Base-by-base conservation (phyloP, 2,888 invertebrate genomes). In the Noctua fimbriata region DNA sequence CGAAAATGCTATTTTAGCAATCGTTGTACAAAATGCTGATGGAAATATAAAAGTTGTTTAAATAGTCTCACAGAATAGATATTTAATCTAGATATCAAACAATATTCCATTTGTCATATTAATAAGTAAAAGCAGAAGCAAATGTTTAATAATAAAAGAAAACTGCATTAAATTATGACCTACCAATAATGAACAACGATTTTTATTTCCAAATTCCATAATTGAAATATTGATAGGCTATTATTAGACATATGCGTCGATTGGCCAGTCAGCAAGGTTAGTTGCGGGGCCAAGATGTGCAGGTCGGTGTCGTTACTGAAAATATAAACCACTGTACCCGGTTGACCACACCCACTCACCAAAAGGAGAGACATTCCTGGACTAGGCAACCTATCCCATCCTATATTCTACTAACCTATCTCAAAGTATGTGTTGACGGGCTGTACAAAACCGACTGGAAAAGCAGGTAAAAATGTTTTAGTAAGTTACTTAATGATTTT, bases 101-200 rank as follows among this genome's bases (percentile, higher is more conserved):
- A 96, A 96, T 97, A 97, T 97, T 97, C 97, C 97, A 97, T 96
- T 89, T 96, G 96, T 96, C 96, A 96, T 97, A 96, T 96, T 93
- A 96, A 95, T 96, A 97, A 96, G 95, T 95, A 94, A 96, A 95
- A 94, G 95, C 96, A 95, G 94, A 96, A 94, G 94, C 94, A 95
- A 96, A 96, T 95, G 95, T 96, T 96, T 95, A 95, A 94, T 94
- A 92, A 93, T 94, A 93, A 96, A 96, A 95, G 91, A 95, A 95
- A 96, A 96, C 94, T 95, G 95, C 96, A 96, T 96, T 97, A 96
- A 97, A 97, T 96, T 96, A 96, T 96, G 96, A 97, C 96, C 96
- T 96, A 96, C 96, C 95, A 96, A 95, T 96, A 96, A 95, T 95
- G 92, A 94, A 93, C 76, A 92, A 90, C 87, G 92, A 90, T 94